Conservation (phyloP, 2,113 vertebrate species). For the Glaucidium brasilianum region DNA sequence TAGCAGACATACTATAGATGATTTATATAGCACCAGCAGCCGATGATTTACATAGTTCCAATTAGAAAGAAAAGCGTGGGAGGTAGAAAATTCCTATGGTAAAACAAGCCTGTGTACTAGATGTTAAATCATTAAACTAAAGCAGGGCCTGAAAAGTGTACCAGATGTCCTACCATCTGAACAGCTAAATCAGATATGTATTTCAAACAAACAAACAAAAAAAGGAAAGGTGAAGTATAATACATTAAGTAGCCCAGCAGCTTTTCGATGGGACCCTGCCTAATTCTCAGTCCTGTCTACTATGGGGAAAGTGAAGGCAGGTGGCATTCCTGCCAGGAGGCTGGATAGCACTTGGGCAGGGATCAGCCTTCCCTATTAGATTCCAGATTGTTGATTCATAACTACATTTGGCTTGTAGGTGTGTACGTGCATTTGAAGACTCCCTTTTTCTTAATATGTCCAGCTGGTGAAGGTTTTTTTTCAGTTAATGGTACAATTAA, state of each 20-base stretch:
- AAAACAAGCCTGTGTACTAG: neutral
- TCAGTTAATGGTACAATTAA: neutral
- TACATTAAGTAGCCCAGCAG: neutral
- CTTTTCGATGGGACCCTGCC: neutral
- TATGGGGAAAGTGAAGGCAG: neutral
- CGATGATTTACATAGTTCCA: slow-evolving; percentile 30
- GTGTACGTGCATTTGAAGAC: neutral
- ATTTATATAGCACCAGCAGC: slow-evolving; percentile 9
- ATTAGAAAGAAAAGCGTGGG: slow-evolving; percentile 4
- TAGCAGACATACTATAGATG: neutral
- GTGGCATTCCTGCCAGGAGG: neutral
- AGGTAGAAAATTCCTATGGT: neutral
- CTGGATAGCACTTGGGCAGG: neutral
- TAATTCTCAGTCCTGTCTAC: neutral
- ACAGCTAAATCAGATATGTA: neutral
- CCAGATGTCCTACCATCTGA: slow-evolving; percentile 30
- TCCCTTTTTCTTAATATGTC: neutral
- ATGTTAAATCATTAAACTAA: slow-evolving; percentile 26
- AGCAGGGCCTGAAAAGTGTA: neutral
- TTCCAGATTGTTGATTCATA: neutral
- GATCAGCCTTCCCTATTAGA: neutral
- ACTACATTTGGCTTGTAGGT: slow-evolving; percentile 2
- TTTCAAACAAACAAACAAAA: slow-evolving; percentile 15
- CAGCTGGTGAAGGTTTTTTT: neutral
- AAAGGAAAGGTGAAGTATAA: neutral